phyloP scores from a whole-genome alignment of 2,888 invertebrate species.

The Molorchus minor region DNA sequence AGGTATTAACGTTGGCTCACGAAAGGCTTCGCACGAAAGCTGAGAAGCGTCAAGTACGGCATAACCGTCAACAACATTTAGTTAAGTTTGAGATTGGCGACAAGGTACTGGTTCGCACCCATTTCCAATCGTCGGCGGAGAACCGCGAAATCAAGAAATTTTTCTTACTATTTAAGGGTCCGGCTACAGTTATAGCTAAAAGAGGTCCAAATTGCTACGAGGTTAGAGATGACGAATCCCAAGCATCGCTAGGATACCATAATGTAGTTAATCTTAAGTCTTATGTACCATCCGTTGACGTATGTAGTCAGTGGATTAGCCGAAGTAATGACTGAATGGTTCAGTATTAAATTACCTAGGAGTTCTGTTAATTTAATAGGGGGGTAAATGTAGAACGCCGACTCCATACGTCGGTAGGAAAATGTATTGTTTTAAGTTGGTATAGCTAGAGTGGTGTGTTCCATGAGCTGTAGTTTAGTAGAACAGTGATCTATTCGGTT shows the following conservation, averaged over 20 bases:
- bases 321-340: no score
- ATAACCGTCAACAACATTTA: neutral
- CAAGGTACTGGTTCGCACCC: neutral
- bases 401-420: no score
- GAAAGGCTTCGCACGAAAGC: constrained; percentile 4
- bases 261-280: neutral
- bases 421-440: no score
- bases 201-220: neutral
- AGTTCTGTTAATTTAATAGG: no score
- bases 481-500: no score
- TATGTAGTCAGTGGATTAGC: no score
- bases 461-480: no score
- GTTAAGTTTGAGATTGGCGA: neutral
- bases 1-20: neutral
- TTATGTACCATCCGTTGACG: neutral
- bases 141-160: constrained; percentile 21
- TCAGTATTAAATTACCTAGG: no score
- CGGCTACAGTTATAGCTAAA: neutral
- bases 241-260: neutral
- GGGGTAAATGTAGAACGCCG: no score
- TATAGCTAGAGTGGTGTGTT: no score
- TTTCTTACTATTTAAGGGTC: neutral
- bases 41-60: constrained; percentile 2
- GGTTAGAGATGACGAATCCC: neutral
- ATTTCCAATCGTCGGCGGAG: constrained; percentile 1